These are phyloP conservation scores for Elephas maximus DNA, from an alignment of 2,113 vertebrate species.

Conservation along the genomic window DNA sequence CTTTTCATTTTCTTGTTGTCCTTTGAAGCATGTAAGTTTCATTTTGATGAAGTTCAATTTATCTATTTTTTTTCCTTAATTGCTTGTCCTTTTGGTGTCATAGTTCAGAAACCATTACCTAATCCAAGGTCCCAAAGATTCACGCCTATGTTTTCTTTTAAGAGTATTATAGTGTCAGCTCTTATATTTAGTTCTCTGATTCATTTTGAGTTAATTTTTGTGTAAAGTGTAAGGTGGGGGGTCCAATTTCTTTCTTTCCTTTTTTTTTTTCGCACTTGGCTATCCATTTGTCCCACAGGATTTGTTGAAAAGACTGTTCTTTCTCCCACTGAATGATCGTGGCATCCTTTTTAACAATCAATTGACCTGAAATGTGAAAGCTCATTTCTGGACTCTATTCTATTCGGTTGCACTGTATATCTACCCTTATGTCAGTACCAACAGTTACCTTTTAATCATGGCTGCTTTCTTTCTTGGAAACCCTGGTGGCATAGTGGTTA, in stretches of 20 bases:
- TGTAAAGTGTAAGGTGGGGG: not conserved
- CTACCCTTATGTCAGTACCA: not conserved
- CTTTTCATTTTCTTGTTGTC: slow-evolving; percentile 29
- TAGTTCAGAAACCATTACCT: slow-evolving; percentile 8
- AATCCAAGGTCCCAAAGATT: not conserved
- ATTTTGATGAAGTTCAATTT: not conserved
- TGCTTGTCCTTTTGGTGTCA: not conserved
- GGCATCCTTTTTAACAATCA: not conserved
- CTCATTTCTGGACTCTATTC: not conserved
- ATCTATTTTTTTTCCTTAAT: not conserved
- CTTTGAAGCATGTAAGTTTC: not conserved
- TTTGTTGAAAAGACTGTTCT: slow-evolving; percentile 16
- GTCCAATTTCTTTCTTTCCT: not conserved
- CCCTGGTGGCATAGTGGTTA: too few species aligned
- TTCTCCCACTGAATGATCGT: not conserved
- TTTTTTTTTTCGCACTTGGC: not conserved
- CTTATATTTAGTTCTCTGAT: not conserved
- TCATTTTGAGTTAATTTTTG: not conserved
- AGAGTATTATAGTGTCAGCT: not conserved
- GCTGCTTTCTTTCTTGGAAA: not conserved
- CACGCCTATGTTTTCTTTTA: slow-evolving; percentile 4
- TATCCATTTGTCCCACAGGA: not conserved
- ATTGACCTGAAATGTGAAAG: not conserved
- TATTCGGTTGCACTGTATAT: not conserved
- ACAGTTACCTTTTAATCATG: not conserved